phyloP scores from a whole-genome alignment of 2,797 vertebrate genomes.

The Huso huso region DNA sequence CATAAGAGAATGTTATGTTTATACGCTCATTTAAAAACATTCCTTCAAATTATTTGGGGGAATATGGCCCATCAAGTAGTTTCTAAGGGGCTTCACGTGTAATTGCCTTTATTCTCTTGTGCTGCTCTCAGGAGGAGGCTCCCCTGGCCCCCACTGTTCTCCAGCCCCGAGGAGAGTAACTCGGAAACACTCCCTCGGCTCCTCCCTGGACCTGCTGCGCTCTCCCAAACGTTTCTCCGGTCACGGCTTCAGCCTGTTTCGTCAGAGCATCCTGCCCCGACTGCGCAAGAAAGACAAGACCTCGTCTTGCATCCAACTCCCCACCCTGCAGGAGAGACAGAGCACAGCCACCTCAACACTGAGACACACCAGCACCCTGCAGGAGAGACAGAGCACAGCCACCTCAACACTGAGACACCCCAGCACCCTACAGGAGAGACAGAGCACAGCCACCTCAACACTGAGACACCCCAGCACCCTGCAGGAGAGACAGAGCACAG shows the following conservation, averaged over 20 bases:
- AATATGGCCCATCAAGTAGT: not conserved
- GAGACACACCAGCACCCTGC: constrained; percentile 44
- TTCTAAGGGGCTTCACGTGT: not conserved
- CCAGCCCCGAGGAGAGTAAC: constrained; percentile 29
- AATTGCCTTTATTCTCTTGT: not conserved
- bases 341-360: not conserved
- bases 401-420: not conserved
- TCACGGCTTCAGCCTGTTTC: constrained; percentile 50
- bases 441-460: not conserved
- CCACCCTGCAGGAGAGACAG: constrained; percentile 38
- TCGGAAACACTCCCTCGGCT: constrained; percentile 53
- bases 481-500: constrained; percentile 41
- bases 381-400: constrained; percentile 28
- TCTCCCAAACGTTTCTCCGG: constrained; percentile 16
- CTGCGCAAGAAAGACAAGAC: constrained; percentile 46
- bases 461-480: constrained; percentile 7
- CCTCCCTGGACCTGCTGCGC: constrained; percentile 52
- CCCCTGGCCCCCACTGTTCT: not conserved
- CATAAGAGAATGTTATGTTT: not conserved
- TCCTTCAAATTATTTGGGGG: not conserved
- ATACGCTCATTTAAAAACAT: not conserved
- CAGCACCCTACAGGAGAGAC: constrained; percentile 20
- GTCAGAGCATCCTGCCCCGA: constrained; percentile 53
- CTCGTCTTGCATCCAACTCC: constrained; percentile 59
- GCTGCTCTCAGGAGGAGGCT: not conserved